Evolutionary conservation across 2,113 vertebrate species (phyloP).

Genomic region (Eclectus roratus): DNA sequence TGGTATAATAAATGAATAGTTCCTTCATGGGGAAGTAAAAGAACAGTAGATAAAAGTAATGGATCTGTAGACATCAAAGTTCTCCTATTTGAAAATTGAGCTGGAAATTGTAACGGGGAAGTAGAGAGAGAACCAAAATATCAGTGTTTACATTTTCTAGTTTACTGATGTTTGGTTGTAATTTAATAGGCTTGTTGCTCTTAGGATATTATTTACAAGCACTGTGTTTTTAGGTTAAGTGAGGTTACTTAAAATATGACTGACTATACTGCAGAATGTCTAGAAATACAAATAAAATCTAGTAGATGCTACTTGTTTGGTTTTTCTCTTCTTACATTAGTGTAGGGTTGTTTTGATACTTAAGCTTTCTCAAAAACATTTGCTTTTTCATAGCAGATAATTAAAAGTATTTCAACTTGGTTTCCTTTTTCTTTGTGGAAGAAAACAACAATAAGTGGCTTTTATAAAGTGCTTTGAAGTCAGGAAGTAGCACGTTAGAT

Average conservation of each 20-base stretch:
- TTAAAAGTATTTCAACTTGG: background rate
- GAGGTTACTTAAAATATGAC: background rate
- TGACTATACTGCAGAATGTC: background rate
- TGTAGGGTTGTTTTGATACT: background rate
- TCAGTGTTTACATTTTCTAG: background rate
- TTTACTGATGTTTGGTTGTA: background rate
- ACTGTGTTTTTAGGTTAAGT: background rate
- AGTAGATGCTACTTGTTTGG: background rate
- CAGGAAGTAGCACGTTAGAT: background rate
- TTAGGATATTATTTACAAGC: background rate
- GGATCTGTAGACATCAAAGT: background rate
- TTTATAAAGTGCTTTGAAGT: background rate
- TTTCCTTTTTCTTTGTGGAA: background rate
- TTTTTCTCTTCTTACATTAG: background rate
- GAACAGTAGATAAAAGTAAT: background rate
- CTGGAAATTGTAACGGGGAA: background rate
- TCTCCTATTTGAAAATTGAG: background rate
- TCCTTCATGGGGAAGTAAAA: background rate
- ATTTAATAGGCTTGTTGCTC: background rate
- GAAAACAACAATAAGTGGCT: background rate
- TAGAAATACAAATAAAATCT: background rate
- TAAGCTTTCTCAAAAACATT: background rate
- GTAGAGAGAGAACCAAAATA: background rate
- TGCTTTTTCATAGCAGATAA: background rate
- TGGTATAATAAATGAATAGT: background rate